Base-by-base conservation (phyloP, 2,888 invertebrate genomes). In the Incurvaria masculella region DNA sequence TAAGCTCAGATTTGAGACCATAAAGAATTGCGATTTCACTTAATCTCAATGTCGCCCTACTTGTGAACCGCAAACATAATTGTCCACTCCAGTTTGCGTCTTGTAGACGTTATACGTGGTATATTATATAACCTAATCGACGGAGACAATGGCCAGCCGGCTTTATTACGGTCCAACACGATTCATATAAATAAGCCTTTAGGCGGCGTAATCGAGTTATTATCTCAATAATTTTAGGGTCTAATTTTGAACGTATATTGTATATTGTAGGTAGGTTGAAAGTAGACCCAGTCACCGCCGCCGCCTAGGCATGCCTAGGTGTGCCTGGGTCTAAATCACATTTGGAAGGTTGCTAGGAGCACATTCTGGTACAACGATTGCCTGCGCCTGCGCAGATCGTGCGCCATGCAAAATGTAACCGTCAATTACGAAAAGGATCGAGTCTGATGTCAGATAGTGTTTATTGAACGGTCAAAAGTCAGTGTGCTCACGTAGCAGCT, bases 1-100 rank as follows among this genome's bases (percentile, higher is more conserved):
- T 33, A 3, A n/a, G 11, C 14, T n/a, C 14, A 33, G 11, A n/a
- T n/a, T n/a, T n/a, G n/a, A n/a, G n/a, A n/a, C n/a, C n/a, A n/a
- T n/a, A n/a, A n/a, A 23, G 6, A 33, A 33, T 4, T 33, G 11
- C 11, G 11, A 14, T 33, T 23, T 10, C 23, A 23, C 23, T 42
- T 42, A 14, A 66, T 63, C 61, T 75, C 75, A 76, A 75, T 74
- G 75, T 63, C 69, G 75, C 65, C 72, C 76, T 62, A 76, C 76
- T 78, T 78, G 76, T 72, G 66, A 68, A 66, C 62, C 51, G 64
- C 64, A 8, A n/a, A 33, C 4, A 33, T 33, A 33, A 33, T 33
- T 14, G 33, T 33, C 14, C 33, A n/a, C 33, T 14, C 11, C 14
- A 33, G 11, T 14, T 33, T 33, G 14, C 33, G 33, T n/a, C n/a